These are phyloP conservation scores for Lucifuga dentata DNA, from an alignment of 2,113 vertebrate species.

Conservation along the genomic window DNA sequence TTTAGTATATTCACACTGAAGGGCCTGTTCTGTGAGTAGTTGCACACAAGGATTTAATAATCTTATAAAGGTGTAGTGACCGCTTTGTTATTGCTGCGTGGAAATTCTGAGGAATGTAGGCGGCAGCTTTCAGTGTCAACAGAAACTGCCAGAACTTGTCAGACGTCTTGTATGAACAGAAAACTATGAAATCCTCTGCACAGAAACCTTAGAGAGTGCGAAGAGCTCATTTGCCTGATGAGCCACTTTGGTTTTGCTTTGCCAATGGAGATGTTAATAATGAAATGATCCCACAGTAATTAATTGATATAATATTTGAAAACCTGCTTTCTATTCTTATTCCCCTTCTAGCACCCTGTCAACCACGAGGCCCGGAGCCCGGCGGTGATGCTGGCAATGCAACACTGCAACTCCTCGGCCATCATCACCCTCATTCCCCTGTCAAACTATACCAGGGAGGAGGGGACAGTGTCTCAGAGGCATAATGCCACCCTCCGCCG, in stretches of 20 bases:
- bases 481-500: conserved; percentile 36
- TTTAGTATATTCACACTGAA: no score
- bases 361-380: conserved; percentile 36
- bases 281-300: neutral
- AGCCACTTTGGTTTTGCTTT: neutral
- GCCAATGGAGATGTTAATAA: neutral
- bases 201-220: neutral
- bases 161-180: conserved; percentile 1
- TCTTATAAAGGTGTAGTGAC: neutral
- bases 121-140: neutral
- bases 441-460: conserved; percentile 51
- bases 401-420: conserved; percentile 66
- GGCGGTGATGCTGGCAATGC: conserved; percentile 75
- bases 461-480: neutral
- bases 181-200: neutral
- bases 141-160: conserved; percentile 66
- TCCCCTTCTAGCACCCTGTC: conserved; percentile 35
- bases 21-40: no score
- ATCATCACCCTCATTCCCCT: neutral
- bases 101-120: conserved; percentile 46
- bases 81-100: neutral
- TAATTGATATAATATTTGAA: neutral
- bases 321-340: conserved; percentile 16
- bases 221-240: neutral
- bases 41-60: neutral